Conservation (phyloP, 2,797 vertebrate genomes). For the Sebastes jordani region DNA sequence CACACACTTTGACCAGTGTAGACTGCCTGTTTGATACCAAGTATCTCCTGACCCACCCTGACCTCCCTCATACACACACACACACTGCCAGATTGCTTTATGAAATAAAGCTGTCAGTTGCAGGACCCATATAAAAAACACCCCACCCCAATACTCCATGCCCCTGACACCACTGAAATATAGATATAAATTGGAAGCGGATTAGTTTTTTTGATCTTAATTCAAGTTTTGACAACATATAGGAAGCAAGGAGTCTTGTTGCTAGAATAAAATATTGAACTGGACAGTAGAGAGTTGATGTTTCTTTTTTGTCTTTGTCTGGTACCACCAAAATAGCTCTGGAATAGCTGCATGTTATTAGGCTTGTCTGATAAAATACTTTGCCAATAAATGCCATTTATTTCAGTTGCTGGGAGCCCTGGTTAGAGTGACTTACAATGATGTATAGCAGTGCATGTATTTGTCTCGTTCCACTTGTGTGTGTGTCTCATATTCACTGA, state of each 20-base stretch:
- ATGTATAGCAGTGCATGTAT: neutral
- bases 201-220: slow-evolving; percentile 98
- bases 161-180: slow-evolving; percentile 97
- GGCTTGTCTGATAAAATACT: neutral
- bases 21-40: slow-evolving; percentile 83
- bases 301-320: neutral
- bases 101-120: slow-evolving; percentile 99
- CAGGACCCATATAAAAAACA: slow-evolving; percentile 97
- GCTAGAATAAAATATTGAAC: neutral
- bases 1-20: slow-evolving; percentile 83
- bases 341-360: neutral
- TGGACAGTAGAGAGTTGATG: neutral
- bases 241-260: slow-evolving; percentile 61
- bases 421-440: neutral
- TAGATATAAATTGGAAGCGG: slow-evolving; percentile 98
- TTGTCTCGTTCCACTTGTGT: slow-evolving; percentile 8
- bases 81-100: slow-evolving; percentile 94
- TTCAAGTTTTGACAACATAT: slow-evolving; percentile 95
- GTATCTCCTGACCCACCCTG: slow-evolving; percentile 89
- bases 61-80: slow-evolving; percentile 92
- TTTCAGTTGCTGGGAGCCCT: neutral
- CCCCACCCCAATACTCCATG: slow-evolving; percentile 87
- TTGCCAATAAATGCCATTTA: neutral
- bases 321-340: neutral
- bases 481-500: slow-evolving; percentile 47